phyloP scores from a whole-genome alignment of 2,797 vertebrate species.

The Cygnus olor region DNA sequence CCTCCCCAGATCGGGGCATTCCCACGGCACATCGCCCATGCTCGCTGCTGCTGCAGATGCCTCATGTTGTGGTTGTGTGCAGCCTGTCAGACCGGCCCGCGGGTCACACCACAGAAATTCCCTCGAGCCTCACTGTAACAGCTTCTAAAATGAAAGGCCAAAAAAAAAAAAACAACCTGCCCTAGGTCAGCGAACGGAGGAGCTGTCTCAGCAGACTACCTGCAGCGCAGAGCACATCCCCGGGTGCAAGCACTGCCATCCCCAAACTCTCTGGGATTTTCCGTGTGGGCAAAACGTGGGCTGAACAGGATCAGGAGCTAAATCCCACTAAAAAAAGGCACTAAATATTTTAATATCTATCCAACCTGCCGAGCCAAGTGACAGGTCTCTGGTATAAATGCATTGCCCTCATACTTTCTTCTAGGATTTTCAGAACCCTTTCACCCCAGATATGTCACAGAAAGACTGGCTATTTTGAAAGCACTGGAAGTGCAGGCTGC shows the following conservation, averaged over 20 bases:
- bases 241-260: background rate
- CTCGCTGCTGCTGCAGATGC: too few relatives aligned
- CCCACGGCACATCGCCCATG: too few relatives aligned
- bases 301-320: background rate
- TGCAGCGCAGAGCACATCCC: accelerated
- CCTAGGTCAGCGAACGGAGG: background rate
- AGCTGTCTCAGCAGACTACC: too few relatives aligned
- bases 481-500: background rate
- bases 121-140: too few relatives aligned
- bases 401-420: background rate
- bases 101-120: too few relatives aligned
- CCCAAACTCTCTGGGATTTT: background rate
- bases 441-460: background rate
- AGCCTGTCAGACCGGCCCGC: too few relatives aligned
- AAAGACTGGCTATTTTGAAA: background rate
- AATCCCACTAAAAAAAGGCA: background rate
- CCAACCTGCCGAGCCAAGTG: background rate
- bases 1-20: too few relatives aligned
- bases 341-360: accelerated
- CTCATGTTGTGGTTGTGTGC: too few relatives aligned
- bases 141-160: background rate
- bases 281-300: accelerated
- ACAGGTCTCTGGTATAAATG: background rate
- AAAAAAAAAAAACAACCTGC: accelerated
- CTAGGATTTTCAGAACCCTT: background rate